A percentile compares a stretch with the other conserved stretches of the same genome.
Evolutionary conservation across 2,113 vertebrate species (phyloP).

Genomic region (Megaceryle maxima): DNA sequence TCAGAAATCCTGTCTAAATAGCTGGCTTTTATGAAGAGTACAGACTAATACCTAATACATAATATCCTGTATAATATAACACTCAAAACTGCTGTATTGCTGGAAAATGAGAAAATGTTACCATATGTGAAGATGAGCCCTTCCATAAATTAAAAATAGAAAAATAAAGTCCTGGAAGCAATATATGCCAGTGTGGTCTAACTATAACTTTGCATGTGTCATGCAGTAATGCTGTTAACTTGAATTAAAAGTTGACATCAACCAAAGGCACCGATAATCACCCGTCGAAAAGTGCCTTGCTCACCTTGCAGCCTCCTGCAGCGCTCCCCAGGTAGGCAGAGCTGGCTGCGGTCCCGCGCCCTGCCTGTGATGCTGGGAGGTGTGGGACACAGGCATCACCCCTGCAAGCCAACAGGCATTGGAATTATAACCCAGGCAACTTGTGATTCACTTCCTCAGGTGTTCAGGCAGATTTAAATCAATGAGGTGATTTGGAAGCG

Average conservation of each 20-base stretch:
- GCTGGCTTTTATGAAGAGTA: neutral
- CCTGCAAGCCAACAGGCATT: neutral
- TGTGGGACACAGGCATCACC: neutral
- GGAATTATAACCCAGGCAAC: neutral
- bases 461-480: neutral
- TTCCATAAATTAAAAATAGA: neutral
- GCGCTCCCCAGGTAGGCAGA: neutral
- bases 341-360: neutral
- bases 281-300: neutral
- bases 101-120: neutral
- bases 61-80: neutral
- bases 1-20: neutral
- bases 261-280: neutral
- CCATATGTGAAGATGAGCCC: neutral
- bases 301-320: neutral
- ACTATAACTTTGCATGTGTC: neutral
- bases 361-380: neutral
- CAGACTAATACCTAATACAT: neutral
- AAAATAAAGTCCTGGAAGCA: neutral
- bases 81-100: neutral
- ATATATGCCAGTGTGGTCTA: neutral
- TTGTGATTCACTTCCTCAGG: neutral
- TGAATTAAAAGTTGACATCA: neutral
- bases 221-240: neutral
- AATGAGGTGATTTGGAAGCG: neutral